Base-by-base conservation (phyloP, 2,888 invertebrate species). In the Pachycephus smyrnensis region DNA sequence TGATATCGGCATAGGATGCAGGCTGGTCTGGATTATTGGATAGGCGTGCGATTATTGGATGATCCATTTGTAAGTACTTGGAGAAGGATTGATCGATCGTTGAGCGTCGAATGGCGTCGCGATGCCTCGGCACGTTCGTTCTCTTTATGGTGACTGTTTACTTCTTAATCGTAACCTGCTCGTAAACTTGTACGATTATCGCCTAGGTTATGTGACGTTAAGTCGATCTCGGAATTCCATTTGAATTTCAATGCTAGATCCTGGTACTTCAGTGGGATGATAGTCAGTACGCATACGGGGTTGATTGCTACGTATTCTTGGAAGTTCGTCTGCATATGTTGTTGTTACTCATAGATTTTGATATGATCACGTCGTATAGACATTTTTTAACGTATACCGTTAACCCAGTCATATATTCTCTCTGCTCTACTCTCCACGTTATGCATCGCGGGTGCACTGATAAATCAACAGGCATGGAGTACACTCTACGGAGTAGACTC, bases 401-500 rank as follows among this genome's bases (percentile, higher is more conserved):
- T 55, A 55, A 9, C 15, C 23, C 2, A 55, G 55, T 9, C 55
- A 23, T 55, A 55, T 23, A 23, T 55, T 55, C 23, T 9, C 23
- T 55, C 55, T 23, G 55, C 55, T 55, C 55, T 55, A 9, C 2
- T 55, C 23, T 55, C 2, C 55, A 23, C 55, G 23, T 9, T 55
- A 55, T 55, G 55, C 55, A 55, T 55, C 55, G 55, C 55, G 23
- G 55, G 55, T 23, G 55, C 23, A 80, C 78, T 84, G 80, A 87
- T 87, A 87, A 87, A 86, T 87, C 86, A 86, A 86, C 84, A 84
- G 83, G 85, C 86, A 85, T 79, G 69, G 75, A 23, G 55, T 9
- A 55, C 23, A 23, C 55, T 9, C 1, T 23, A 23, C 23, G 0
- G 23, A 23, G 55, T 9, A 9, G 55, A 23, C 55, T 55, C 55